These are phyloP conservation scores for Platorchestia sp. DNA, from an alignment of 1,140 invertebrate species.

Conservation along the genomic window DNA sequence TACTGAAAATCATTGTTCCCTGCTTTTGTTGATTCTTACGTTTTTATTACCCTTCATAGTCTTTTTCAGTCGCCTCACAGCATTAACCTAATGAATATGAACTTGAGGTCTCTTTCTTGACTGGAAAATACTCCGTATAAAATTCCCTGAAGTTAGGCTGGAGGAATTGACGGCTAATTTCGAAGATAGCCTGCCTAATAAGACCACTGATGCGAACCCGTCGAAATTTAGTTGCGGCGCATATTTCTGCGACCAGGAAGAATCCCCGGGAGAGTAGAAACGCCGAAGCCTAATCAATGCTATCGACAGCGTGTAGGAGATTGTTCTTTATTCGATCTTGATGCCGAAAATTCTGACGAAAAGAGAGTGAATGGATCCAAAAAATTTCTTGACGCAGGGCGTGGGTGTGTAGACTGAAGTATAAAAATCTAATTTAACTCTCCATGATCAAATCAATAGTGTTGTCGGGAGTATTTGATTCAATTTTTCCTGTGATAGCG, in stretches of 20 bases:
- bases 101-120: conserved; percentile 9
- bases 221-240: background rate
- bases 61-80: background rate
- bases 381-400: too few relatives aligned
- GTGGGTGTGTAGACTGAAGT: too few relatives aligned
- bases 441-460: too few relatives aligned
- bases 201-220: background rate
- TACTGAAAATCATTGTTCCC: too few relatives aligned
- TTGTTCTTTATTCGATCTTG: background rate
- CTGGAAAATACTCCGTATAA: background rate
- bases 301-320: background rate
- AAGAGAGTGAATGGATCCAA: too few relatives aligned
- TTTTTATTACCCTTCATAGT: background rate
- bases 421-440: too few relatives aligned
- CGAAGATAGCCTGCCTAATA: conserved; percentile 37
- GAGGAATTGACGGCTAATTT: conserved; percentile 20
- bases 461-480: too few relatives aligned
- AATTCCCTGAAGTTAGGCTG: conserved; percentile 12
- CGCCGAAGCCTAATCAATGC: background rate
- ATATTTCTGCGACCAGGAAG: background rate
- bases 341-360: background rate
- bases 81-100: conserved; percentile 34
- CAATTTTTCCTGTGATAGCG: too few relatives aligned
- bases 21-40: background rate
- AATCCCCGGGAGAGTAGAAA: background rate